A percentile compares a stretch with the other conserved stretches of the same genome.
Evolutionary conservation across 2,888 invertebrate species (phyloP).

Genomic region (Loripinus fragilis): DNA sequence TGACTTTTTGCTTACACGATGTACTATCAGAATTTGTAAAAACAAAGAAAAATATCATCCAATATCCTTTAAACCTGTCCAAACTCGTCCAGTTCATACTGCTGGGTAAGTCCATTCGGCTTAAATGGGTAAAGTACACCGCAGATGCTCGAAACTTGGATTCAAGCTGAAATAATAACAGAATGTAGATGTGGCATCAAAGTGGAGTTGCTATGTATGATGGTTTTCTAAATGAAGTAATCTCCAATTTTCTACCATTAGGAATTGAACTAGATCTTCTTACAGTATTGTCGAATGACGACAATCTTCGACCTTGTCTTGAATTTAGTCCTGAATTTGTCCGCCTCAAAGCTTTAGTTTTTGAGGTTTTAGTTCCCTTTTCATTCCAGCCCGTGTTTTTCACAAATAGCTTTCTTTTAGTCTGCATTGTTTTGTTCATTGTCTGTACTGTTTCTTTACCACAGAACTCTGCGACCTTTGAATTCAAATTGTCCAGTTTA

Average conservation of each 20-base stretch:
- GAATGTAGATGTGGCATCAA: background rate
- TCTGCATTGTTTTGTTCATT: conserved; percentile 43
- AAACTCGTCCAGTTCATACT: no score
- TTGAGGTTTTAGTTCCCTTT: background rate
- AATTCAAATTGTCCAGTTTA: conserved; percentile 40
- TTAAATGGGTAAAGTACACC: no score
- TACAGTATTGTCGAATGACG: background rate
- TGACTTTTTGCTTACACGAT: no score
- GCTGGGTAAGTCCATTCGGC: no score
- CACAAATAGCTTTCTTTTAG: conserved; percentile 37
- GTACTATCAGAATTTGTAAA: no score
- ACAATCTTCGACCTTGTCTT: background rate
- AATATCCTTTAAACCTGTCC: no score
- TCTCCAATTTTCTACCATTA: background rate
- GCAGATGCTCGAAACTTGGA: no score
- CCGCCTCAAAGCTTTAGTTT: background rate
- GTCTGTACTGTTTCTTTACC: conserved; percentile 55
- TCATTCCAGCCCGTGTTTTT: conserved; percentile 34
- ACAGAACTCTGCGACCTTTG: conserved; percentile 56
- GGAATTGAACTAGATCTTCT: conserved; percentile 8
- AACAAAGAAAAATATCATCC: no score
- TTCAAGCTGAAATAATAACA: no score
- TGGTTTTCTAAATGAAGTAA: conserved; percentile 31
- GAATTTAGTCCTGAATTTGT: background rate
- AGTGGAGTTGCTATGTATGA: conserved; percentile 30